Percentiles rank a stretch among this genome's conserved stretches.
phyloP scores from a whole-genome alignment of 2,888 invertebrate genomes.

The Acrobasis repandana region DNA sequence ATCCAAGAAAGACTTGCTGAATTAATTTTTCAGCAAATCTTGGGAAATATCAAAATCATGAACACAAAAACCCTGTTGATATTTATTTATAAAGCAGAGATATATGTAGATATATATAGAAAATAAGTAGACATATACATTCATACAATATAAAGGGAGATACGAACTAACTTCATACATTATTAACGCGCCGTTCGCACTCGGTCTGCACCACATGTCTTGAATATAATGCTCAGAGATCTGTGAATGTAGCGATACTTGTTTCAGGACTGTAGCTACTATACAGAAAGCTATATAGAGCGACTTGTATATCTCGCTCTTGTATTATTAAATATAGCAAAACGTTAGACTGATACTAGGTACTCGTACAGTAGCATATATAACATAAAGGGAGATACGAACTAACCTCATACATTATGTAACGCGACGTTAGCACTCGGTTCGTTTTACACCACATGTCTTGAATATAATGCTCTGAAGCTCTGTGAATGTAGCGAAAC shows the following conservation, averaged over 20 bases:
- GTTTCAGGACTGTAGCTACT: background rate
- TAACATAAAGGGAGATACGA: slow-evolving; percentile 18
- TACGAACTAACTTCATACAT: slow-evolving; percentile 29
- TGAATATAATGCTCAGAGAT: slow-evolving; percentile 36
- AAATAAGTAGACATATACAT: background rate
- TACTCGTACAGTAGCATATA: slow-evolving; percentile 10
- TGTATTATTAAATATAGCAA: too few relatives aligned
- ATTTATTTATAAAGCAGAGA: too few relatives aligned
- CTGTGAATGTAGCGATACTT: slow-evolving; percentile 12
- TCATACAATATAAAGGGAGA: slow-evolving; percentile 22
- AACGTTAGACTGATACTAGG: too few relatives aligned
- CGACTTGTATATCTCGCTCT: too few relatives aligned
- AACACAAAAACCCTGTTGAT: too few relatives aligned
- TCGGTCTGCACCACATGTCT: slow-evolving; percentile 32
- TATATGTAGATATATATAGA: too few relatives aligned
- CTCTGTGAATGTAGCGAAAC: slow-evolving; percentile 7
- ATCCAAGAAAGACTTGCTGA: too few relatives aligned
- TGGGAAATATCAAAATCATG: too few relatives aligned
- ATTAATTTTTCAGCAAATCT: too few relatives aligned
- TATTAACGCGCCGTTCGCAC: slow-evolving; percentile 31
- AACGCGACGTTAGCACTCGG: slow-evolving; percentile 28
- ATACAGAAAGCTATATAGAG: background rate
- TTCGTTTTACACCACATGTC: slow-evolving; percentile 31
- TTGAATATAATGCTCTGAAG: slow-evolving; percentile 36
- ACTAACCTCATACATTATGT: slow-evolving; percentile 33